These are phyloP conservation scores for Epinotia nisella DNA, from an alignment of 2,888 invertebrate genomes.

Conservation along the genomic window DNA sequence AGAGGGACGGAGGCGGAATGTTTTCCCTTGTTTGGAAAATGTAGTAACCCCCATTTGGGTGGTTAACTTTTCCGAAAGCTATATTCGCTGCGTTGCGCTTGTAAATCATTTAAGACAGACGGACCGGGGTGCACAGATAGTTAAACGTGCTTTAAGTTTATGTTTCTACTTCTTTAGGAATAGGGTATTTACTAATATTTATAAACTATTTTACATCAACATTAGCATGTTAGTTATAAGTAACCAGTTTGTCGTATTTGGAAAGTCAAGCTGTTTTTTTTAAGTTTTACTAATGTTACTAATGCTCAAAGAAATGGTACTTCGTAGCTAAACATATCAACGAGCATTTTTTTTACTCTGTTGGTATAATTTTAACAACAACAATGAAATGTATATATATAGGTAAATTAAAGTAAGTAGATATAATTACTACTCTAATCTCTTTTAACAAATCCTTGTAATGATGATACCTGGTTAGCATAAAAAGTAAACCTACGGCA, in stretches of 20 bases:
- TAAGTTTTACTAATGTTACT: slow-evolving; percentile 9
- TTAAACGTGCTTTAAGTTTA: slow-evolving; percentile 67
- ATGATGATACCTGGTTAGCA: no score
- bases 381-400: no score
- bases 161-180: slow-evolving; percentile 74
- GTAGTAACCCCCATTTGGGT: slow-evolving; percentile 70
- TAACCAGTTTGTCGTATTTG: slow-evolving; percentile 8
- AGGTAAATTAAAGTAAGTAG: no score
- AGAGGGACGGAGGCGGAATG: slow-evolving; percentile 59
- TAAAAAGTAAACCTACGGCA: not conserved
- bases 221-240: slow-evolving; percentile 35
- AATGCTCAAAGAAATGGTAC: not conserved
- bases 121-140: slow-evolving; percentile 56
- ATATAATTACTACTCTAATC: not conserved
- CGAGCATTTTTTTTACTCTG: no score
- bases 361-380: no score
- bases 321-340: not conserved
- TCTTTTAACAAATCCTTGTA: not conserved
- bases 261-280: slow-evolving; percentile 17
- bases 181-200: slow-evolving; percentile 56
- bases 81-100: slow-evolving; percentile 68
- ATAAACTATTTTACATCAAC: slow-evolving; percentile 38
- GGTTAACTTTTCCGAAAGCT: slow-evolving; percentile 57
- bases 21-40: slow-evolving; percentile 57
- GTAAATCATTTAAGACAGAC: slow-evolving; percentile 81